Conservation (phyloP, 2,888 invertebrate species). For the Pollenia labialis region DNA sequence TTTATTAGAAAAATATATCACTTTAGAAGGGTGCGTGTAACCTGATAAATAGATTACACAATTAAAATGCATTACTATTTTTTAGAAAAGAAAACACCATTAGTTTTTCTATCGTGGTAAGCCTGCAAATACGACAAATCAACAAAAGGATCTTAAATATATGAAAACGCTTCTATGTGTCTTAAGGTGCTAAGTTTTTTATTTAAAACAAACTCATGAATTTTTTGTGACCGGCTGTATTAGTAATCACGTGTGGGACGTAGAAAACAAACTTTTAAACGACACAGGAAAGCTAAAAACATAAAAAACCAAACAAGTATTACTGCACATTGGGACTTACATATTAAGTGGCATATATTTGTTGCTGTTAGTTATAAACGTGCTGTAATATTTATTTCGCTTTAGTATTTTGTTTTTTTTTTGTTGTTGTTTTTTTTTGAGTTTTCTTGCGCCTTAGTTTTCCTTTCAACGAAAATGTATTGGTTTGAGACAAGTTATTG, state of each 20-base stretch:
- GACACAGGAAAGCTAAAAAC: conserved; percentile 31
- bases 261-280: background rate
- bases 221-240: conserved; percentile 8
- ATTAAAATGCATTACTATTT: no score
- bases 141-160: no score
- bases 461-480: conserved; percentile 67
- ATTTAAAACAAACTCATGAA: background rate
- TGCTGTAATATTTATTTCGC: conserved; percentile 1
- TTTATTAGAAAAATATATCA: no score
- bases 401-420: conserved; percentile 5
- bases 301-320: conserved; percentile 41
- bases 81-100: no score
- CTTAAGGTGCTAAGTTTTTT: no score
- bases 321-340: conserved; percentile 44
- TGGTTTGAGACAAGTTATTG: conserved; percentile 68
- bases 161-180: no score
- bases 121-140: no score
- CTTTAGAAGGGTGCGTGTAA: no score
- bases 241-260: background rate
- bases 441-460: conserved; percentile 58
- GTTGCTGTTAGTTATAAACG: conserved; percentile 13
- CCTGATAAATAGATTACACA: no score
- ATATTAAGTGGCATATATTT: conserved; percentile 3
- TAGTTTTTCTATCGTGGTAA: no score
- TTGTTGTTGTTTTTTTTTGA: conserved; percentile 41